A percentile compares a stretch with the other conserved stretches of the same genome.
These are phyloP conservation scores for Blastobasis lacticolella DNA, from an alignment of 2,888 invertebrate genomes.

Conservation along the genomic window DNA sequence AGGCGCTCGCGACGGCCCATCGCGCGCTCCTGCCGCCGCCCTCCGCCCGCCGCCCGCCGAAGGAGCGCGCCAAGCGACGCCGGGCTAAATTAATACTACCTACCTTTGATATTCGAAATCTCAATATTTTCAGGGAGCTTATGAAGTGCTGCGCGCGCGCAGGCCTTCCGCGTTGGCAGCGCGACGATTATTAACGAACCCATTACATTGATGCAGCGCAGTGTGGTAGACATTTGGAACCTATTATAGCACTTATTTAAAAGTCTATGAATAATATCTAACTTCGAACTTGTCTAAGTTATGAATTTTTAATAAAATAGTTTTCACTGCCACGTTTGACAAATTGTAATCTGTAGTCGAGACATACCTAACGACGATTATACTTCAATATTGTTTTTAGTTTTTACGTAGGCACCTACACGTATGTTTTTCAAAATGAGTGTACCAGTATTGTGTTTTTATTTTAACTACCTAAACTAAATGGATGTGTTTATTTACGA, in stretches of 20 bases:
- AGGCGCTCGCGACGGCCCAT: conserved; percentile 65
- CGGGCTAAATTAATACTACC: conserved; percentile 58
- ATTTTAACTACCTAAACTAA: conserved; percentile 19
- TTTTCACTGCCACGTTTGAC: not conserved
- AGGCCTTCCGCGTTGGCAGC: conserved; percentile 63
- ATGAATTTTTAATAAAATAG: not conserved
- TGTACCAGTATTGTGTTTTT: conserved; percentile 4
- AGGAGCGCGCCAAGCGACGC: conserved; percentile 49
- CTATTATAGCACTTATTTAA: not conserved
- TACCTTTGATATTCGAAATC: conserved; percentile 67
- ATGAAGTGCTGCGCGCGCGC: conserved; percentile 51
- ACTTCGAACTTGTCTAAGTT: not conserved
- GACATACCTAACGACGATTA: not conserved
- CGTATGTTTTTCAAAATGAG: not conserved
- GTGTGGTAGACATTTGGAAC: not conserved
- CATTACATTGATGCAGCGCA: conserved; percentile 7
- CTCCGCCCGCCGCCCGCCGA: conserved; percentile 23
- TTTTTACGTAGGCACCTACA: not conserved
- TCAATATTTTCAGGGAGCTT: conserved; percentile 68
- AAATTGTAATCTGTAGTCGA: not conserved
- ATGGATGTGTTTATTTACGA: conserved; percentile 47
- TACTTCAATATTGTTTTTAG: not conserved
- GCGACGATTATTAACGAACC: conserved; percentile 47
- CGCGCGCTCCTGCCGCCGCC: conserved; percentile 42
- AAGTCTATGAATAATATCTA: not conserved